Evolutionary conservation across 2,888 invertebrate genomes (phyloP), one percentile per base, ranked within the genome.

Genomic region (Amphiduros pacificus): DNA sequence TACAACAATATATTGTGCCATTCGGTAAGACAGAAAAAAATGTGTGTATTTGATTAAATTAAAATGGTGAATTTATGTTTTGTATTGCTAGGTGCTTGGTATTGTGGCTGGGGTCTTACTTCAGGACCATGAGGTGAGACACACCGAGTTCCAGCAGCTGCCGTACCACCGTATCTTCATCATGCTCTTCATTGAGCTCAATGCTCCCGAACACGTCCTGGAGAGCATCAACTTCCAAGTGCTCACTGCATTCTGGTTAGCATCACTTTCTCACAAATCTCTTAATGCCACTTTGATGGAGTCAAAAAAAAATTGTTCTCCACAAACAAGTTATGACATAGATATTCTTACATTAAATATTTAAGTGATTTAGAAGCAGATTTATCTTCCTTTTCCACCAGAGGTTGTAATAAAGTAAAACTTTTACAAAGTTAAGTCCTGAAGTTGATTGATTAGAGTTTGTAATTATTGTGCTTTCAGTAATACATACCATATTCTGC

Each of bases 131-230:
- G 98, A 99, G 70, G 89, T 92, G 68, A 90, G 93, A 53, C 88
- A 89, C 61, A 87, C 89, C 0, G 93, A 92, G 67, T 99, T 99
- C 85, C 96, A 98, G 78, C 97, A 98, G 83, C 85, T 99, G 76
- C 97, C 99, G 1, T 99, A 98, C 84, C 97, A 99, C 81, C 88
- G 99, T 55, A 91, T 99, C 68, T 90, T 99, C 75, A 91, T 98
- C 66, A 94, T 96, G 88, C 87, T 99, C 50, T 98, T 98, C 84
- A 88, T 97, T 66, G 99, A 99, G 79, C 87, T 99, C 77, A 97
- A 94, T 80, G 90, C 92, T 68, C 92, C 94, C 0, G 97, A 82
- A 62, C 76, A 74, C 0, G 91, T 95, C 14, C 85, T 98, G 55
- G 98, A 99, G 83, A 90, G 93, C 56, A 91, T 99, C 77, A 96